These are phyloP conservation scores for Netelia fuscicornis DNA, from an alignment of 2,888 invertebrate species.

Conservation along the genomic window DNA sequence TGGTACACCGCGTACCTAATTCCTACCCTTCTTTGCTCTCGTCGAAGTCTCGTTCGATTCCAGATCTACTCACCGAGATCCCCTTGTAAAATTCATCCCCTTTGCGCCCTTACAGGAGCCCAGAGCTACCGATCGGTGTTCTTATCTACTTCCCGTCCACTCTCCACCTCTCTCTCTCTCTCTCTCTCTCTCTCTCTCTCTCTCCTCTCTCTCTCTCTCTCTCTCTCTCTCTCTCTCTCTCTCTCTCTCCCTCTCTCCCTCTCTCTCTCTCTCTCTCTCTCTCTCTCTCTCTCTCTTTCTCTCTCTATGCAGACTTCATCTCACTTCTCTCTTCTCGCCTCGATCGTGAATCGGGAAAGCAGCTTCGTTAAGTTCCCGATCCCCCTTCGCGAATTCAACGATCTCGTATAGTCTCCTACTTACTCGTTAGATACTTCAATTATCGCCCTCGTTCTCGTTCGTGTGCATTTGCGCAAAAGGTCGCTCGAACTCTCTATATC, in stretches of 20 bases:
- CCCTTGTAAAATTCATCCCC: conserved; percentile 10
- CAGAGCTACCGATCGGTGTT: not conserved
- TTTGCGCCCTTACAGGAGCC: conserved; percentile 2
- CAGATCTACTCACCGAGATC: conserved; percentile 29
- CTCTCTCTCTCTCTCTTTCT: not conserved
- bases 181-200: no score
- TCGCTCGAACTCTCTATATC: not conserved
- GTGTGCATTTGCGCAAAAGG: not conserved
- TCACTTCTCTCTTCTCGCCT: conserved; percentile 48
- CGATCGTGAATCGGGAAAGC: conserved; percentile 53
- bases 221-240: not conserved
- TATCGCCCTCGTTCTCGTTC: conserved; percentile 7
- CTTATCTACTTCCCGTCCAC: not conserved
- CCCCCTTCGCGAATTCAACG: not conserved
- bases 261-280: conserved; percentile 16
- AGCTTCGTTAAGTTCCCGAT: conserved; percentile 65
- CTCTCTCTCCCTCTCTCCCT: conserved; percentile 10
- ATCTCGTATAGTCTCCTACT: conserved; percentile 21
- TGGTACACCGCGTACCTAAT: conserved; percentile 33
- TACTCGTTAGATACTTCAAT: conserved; percentile 32
- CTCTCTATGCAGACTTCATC: conserved; percentile 6
- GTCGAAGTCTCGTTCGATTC: conserved; percentile 44
- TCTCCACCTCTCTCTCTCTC: conserved; percentile 13
- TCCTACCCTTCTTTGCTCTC: conserved; percentile 28
- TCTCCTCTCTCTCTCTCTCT: not conserved